These are phyloP conservation scores for Drosophila koepferae DNA, from an alignment of 2,888 invertebrate species.

Conservation along the genomic window DNA sequence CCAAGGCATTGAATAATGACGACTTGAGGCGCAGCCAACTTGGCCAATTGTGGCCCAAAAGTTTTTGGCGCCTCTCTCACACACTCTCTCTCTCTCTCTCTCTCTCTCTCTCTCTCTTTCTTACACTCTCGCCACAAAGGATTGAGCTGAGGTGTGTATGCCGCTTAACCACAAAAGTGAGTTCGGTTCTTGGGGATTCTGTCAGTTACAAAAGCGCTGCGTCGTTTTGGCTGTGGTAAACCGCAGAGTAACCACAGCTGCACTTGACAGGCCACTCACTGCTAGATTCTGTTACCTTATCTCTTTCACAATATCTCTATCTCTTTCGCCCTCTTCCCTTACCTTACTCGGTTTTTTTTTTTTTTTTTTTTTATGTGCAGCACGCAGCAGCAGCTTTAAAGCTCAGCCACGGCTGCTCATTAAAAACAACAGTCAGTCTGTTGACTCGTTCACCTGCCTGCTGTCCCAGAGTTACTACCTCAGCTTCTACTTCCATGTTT, in stretches of 20 bases:
- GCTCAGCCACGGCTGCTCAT: conserved; percentile 57
- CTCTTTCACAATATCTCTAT: conserved; percentile 2
- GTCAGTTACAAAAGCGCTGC: conserved; percentile 53
- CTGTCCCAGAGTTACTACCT: conserved; percentile 44
- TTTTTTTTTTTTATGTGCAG: conserved; percentile 13
- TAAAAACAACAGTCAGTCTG: conserved; percentile 69
- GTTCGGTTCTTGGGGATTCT: conserved; percentile 4
- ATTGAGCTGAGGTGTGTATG: conserved; percentile 42
- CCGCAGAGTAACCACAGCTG: conserved; percentile 58
- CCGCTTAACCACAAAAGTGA: conserved; percentile 23
- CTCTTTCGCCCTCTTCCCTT: background rate
- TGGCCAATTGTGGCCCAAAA: conserved; percentile 53
- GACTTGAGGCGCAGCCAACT: conserved; percentile 48
- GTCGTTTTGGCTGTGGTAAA: conserved; percentile 49
- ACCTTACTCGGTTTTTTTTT: background rate
- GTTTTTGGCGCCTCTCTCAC: conserved; percentile 29
- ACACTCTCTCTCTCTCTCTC: background rate
- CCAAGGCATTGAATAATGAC: conserved; percentile 61
- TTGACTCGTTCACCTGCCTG: conserved; percentile 61
- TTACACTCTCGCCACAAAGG: conserved; percentile 20
- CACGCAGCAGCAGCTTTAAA: conserved; percentile 58
- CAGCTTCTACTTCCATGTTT: conserved; percentile 47
- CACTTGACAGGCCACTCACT: conserved; percentile 61
- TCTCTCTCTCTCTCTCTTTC: background rate
- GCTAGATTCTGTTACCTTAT: conserved; percentile 22